Evolutionary conservation across 2,113 vertebrate genomes (phyloP), one percentile per base, ranked within the genome.

Genomic region (Gadus macrocephalus): DNA sequence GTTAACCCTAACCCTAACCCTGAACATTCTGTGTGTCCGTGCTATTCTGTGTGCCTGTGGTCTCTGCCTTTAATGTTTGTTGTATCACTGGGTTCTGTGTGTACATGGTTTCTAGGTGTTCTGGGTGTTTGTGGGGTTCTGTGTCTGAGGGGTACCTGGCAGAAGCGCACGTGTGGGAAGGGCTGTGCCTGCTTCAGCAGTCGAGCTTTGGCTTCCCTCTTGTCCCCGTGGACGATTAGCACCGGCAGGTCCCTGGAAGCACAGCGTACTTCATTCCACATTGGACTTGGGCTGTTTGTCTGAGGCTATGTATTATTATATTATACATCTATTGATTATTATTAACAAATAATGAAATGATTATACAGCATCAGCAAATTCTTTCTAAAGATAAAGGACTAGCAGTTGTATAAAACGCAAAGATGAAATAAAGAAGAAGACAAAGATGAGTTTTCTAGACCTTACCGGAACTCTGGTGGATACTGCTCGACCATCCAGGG

Each of bases 161-260:
- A 99, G 73, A 98, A 93, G 53, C 89, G 89, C 22, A 99, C 69
- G 66, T 99, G 93, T 56, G 90, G 88, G 20, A 94, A 97, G 9
- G 94, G 93, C 38, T 92, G 88, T 1, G 94, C 95, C 80, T 96
- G 89, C 5, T 95, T 91, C 0, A 96, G 69, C 15, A 99, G 87
- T 9, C 89, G 86, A 42, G 96, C 94, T 79, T 99, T 98, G 22
- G 95, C 95, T 85, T 97, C 96, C 66, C 95, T 90, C 76, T 95
- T 98, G 78, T 99, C 97, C 0, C 97, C 97, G 0, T 99, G 97
- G 74, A 99, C 93, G 0, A 99, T 91, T 75, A 97, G 78, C 73
- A 99, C 70, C 0, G 97, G 97, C 59, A 91, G 92, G 78, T 92
- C 91, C 85, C 97, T 99, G 77, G 67, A 71, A 76, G 70, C 49